A percentile compares a stretch with the other conserved stretches of the same genome.
These are phyloP conservation scores for Lates japonicus DNA, from an alignment of 2,797 vertebrate genomes.

Conservation along the genomic window DNA sequence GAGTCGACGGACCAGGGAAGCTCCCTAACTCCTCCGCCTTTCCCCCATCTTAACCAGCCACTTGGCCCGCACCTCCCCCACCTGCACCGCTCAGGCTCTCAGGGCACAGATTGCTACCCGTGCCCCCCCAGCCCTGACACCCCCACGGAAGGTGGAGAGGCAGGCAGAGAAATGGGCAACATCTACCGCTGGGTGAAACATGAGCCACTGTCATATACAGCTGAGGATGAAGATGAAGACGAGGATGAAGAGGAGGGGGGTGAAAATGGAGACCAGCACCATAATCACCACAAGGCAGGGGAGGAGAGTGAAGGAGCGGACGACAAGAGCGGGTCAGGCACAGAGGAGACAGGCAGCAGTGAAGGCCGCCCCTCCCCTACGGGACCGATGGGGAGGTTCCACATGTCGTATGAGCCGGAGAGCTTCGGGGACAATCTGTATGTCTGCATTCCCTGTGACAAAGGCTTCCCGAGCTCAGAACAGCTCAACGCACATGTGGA, in stretches of 20 bases:
- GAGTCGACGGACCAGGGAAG: slow-evolving; percentile 82
- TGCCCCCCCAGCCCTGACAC: slow-evolving; percentile 84
- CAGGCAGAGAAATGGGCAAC: slow-evolving; percentile 83
- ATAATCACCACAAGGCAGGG: slow-evolving; percentile 83
- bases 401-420: slow-evolving; percentile 96
- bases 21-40: slow-evolving; percentile 81
- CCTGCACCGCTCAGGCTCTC: slow-evolving; percentile 84
- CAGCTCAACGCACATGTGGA: slow-evolving; percentile 99
- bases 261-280: slow-evolving; percentile 83
- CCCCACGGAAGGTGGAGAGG: slow-evolving; percentile 78
- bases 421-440: slow-evolving; percentile 99
- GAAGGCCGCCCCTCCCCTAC: slow-evolving; percentile 93
- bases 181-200: slow-evolving; percentile 97
- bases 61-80: slow-evolving; percentile 85
- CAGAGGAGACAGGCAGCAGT: slow-evolving; percentile 97
- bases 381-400: slow-evolving; percentile 92
- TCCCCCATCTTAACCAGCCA: slow-evolving; percentile 87
- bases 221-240: slow-evolving; percentile 92
- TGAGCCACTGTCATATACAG: slow-evolving; percentile 87
- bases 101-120: slow-evolving; percentile 82
- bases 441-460: slow-evolving; percentile 98
- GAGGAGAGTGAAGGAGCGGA: slow-evolving; percentile 88
- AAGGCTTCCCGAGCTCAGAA: slow-evolving; percentile 98
- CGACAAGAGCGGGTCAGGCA: slow-evolving; percentile 95
- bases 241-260: slow-evolving; percentile 92